phyloP scores from a whole-genome alignment of 1,140 invertebrate genomes.

The Megalonaias nervosa region DNA sequence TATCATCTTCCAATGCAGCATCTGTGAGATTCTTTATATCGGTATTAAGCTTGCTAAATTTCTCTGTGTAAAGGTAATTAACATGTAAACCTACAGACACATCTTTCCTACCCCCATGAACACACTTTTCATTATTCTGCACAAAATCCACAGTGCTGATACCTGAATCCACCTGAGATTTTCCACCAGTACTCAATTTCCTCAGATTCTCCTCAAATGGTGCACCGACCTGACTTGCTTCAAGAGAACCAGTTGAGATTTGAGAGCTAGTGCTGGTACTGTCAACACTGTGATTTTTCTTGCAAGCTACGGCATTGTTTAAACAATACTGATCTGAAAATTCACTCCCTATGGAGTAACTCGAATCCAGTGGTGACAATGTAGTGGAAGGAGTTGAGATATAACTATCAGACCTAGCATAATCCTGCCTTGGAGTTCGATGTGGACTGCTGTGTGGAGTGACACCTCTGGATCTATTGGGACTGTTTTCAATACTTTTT shows the following conservation, averaged over 20 bases:
- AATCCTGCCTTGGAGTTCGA: constrained; percentile 64
- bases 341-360: constrained; percentile 47
- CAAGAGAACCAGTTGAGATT: background rate
- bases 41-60: constrained; percentile 38
- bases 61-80: constrained; percentile 53
- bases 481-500: constrained; percentile 79
- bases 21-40: constrained; percentile 24
- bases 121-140: constrained; percentile 61
- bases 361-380: constrained; percentile 42
- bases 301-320: constrained; percentile 4
- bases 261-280: background rate
- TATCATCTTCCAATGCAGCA: constrained; percentile 17
- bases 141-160: constrained; percentile 47
- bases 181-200: constrained; percentile 51
- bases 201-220: constrained; percentile 48
- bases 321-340: constrained; percentile 29
- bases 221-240: constrained; percentile 25
- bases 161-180: constrained; percentile 62
- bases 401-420: constrained; percentile 49
- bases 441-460: constrained; percentile 61
- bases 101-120: constrained; percentile 36
- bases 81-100: constrained; percentile 55
- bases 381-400: constrained; percentile 47
- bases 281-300: constrained; percentile 7
- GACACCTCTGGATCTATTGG: constrained; percentile 52